Evolutionary conservation across 1,140 invertebrate genomes (phyloP), one percentile per base, ranked within the genome.

Genomic region (Medauroidea extradentata): DNA sequence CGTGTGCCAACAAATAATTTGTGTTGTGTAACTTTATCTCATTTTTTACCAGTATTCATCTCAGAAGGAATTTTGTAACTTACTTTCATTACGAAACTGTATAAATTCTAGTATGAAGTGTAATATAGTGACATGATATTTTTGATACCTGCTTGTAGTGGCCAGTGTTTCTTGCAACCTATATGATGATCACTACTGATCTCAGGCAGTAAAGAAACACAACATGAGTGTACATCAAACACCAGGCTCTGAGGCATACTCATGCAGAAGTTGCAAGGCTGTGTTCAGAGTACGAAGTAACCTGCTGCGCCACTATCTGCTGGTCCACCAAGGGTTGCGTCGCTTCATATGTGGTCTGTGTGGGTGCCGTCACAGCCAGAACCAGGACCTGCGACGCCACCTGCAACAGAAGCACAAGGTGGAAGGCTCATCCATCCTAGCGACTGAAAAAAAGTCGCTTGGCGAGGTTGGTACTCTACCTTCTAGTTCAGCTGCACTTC

Each of bases 321-420:
- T 27, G n/a, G 49, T 61, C 16, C 60, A 61, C 19, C 43, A 46
- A 27, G 54, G 46, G 1, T 25, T 61, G 21, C 46, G 55, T 13
- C 54, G 60, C n/a, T 61, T 61, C 23, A 43, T 61, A 24, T 61
- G 60, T 53, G 60, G 60, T 1, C 16, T 61, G 3, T 61, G 60
- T 49, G 60, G 60, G 43, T 25, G 24, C n/a, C 55, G 50, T 16
- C 57, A 58, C 46, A 43, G 54, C 9, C 60, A 61, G 39, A 61
- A 61, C 27, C 60, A 61, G 21, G 60, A 61, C 55, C 38, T 61
- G n/a, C 54, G 55, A 16, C 2, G 60, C 11, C 60, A 61, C 42
- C 48, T 61, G n/a, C 57, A 52, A 27, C 27, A 23, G 14, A 50
- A 39, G 14, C 60, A 61, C 52, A 23, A 52, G 23, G 29, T 61